A percentile compares a stretch with the other conserved stretches of the same genome.
Conservation (phyloP, 2,113 vertebrate genomes). For the Datnioides undecimradiatus region DNA sequence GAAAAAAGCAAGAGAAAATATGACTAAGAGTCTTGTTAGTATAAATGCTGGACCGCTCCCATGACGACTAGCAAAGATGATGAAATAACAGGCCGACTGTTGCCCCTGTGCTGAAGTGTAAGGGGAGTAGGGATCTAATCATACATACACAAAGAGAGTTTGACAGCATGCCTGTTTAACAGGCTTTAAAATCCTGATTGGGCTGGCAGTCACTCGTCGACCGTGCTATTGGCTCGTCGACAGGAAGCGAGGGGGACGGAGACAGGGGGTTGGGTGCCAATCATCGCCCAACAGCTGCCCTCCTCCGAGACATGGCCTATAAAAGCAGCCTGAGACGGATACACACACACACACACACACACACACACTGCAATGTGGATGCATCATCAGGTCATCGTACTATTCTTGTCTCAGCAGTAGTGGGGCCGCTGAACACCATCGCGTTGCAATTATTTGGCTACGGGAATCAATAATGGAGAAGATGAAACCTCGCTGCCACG, state of each 20-base stretch:
- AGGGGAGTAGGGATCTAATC: background rate
- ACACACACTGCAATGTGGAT: slow-evolving; percentile 23
- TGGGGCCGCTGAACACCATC: slow-evolving; percentile 30
- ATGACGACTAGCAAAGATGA: background rate
- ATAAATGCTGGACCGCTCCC: slow-evolving; percentile 10
- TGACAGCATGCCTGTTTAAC: slow-evolving; percentile 41
- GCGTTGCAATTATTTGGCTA: slow-evolving; percentile 59
- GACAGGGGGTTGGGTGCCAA: slow-evolving; percentile 50
- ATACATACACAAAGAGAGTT: background rate
- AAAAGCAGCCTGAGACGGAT: slow-evolving; percentile 69
- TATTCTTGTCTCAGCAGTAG: slow-evolving; percentile 64
- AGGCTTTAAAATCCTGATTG: slow-evolving; percentile 46
- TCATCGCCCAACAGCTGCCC: slow-evolving; percentile 70
- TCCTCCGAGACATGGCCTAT: slow-evolving; percentile 75
- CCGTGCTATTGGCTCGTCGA: slow-evolving; percentile 26
- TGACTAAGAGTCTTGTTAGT: background rate
- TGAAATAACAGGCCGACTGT: slow-evolving; percentile 25
- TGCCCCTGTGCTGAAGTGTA: background rate
- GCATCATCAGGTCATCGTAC: slow-evolving; percentile 64
- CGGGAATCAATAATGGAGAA: slow-evolving; percentile 51
- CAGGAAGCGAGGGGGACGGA: slow-evolving; percentile 54
- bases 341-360: slow-evolving; percentile 28
- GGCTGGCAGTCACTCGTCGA: slow-evolving; percentile 31
- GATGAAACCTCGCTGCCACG: slow-evolving; percentile 48
- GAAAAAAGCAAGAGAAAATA: slow-evolving; percentile 29